Evolutionary conservation across 1,140 invertebrate species (phyloP), one percentile per base, ranked within the genome.

Genomic region (Oedothorax gibbosus): DNA sequence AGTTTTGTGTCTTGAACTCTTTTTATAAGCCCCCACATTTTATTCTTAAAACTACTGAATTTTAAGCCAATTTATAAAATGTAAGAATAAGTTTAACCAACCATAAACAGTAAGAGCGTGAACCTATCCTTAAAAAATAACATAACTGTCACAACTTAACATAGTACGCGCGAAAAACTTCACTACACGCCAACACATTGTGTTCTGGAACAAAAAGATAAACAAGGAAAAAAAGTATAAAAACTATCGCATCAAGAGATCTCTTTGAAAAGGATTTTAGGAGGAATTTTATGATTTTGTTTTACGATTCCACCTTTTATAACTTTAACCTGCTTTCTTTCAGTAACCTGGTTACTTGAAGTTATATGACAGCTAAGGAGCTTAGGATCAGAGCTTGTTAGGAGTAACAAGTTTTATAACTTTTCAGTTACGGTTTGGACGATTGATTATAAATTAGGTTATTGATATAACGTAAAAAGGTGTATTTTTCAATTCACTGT

Each of bases 281-380:
- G 20, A 50, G 66, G 56, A 68, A 71, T 81, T 81, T 81, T 81
- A 81, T 81, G 78, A 81, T 81, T 81, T 69, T 71, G 66, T 81
- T 81, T 81, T 81, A 81, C 78, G 78, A 81, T 81, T 81, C 62
- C 62, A 71, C 78, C 78, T 71, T 81, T 81, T 81, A 81, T 66
- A 81, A 66, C 66, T 71, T 71, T 69, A 71, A 71, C 78, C 75
- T 50, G 4, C 75, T 77, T 65, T 77, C 51, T 56, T 57, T 50
- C 50, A 14, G 53, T 14, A 79, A 68, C n/a, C n/a, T 12, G 49
- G 50, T 81, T 69, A 81, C n/a, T 21, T 9, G 14, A 68, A 71
- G 66, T 54, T 69, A 57, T 60, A 57, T 69, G 50, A 49, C 21
- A 60, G 69, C 53, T 60, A 81, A 66, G 57, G 51, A 54, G 35